Evolutionary conservation across 2,888 invertebrate species (phyloP), one percentile per base, ranked within the genome.

Genomic region (Apeira syringaria): DNA sequence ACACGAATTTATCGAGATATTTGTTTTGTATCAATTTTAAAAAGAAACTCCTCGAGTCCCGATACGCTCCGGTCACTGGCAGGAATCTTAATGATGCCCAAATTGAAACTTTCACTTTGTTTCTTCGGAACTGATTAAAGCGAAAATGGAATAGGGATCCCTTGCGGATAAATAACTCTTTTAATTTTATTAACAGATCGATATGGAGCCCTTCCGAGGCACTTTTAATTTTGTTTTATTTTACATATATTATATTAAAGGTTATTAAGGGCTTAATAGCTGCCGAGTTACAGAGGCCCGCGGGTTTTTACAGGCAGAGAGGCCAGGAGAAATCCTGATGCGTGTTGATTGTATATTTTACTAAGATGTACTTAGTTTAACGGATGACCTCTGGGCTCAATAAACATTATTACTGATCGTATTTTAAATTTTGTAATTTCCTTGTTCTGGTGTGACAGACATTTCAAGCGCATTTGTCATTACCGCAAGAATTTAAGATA

Each of bases 71-170:
- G 49, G 48, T 41, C 55, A 59, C 55, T 45, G 53, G 54, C 58
- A 56, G 59, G 59, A 54, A 66, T 62, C 56, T 57, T 67, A 77
- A 79, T 72, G 66, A 66, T 53, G 50, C 39, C 65, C 57, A 64
- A 79, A 80, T 75, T 74, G 75, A 73, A 79, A 76, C 72, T 80
- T 78, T 80, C 64, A 73, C 71, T 74, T 72, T 69, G 67, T 75
- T 77, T 68, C 53, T 66, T 68, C 60, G 68, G 67, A 77, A 77
- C 76, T 76, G 78, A 78, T 77, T 74, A 69, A 68, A 55, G 61
- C 60, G 53, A 61, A 74, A 75, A 71, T 67, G 61, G 56, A 68
- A 39, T 70, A 61, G 56, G 58, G 58, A 67, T 67, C 57, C 50
- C 50, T 51, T 48, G 50, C 35, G 35, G 27, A 47, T 34, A 34